Evolutionary conservation across 2,888 invertebrate species (phyloP).

Genomic region (Caenorhabditis sp.): DNA sequence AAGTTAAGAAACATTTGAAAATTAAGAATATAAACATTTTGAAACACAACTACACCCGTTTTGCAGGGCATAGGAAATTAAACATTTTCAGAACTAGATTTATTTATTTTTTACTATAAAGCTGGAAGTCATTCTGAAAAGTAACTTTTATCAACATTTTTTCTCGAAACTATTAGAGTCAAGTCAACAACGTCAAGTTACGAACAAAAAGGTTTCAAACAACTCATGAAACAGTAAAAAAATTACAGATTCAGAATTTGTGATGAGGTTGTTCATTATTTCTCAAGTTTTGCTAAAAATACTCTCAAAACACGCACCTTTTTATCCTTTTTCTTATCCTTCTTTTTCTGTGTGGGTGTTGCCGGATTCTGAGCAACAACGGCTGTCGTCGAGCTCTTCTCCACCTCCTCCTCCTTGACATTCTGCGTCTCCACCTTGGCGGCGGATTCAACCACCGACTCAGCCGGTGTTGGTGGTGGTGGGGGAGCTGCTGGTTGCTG

Average conservation of each 20-base stretch:
- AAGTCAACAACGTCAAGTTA: no score
- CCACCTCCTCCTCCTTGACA: background rate
- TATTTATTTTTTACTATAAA: no score
- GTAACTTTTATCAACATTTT: no score
- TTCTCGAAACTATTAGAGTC: no score
- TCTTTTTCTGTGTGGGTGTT: constrained; percentile 5
- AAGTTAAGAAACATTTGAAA: no score
- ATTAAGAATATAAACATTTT: no score
- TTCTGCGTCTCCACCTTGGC: background rate
- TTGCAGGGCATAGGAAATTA: no score
- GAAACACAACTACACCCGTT: no score
- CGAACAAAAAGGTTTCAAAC: no score
- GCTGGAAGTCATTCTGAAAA: no score
- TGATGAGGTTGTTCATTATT: background rate
- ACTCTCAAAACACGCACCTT: background rate
- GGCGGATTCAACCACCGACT: background rate
- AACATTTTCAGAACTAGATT: no score
- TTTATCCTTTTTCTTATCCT: constrained; percentile 11
- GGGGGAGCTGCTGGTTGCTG: background rate
- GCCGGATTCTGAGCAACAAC: background rate
- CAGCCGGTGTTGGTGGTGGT: background rate
- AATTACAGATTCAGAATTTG: background rate
- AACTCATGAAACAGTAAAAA: no score
- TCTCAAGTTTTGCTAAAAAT: background rate
- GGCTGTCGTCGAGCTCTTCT: background rate